Evolutionary conservation across 53 echinoderm and acorn worm genomes (phyloP), one percentile per base, ranked within the genome.

Genomic region (Temnopleurus reevesii): DNA sequence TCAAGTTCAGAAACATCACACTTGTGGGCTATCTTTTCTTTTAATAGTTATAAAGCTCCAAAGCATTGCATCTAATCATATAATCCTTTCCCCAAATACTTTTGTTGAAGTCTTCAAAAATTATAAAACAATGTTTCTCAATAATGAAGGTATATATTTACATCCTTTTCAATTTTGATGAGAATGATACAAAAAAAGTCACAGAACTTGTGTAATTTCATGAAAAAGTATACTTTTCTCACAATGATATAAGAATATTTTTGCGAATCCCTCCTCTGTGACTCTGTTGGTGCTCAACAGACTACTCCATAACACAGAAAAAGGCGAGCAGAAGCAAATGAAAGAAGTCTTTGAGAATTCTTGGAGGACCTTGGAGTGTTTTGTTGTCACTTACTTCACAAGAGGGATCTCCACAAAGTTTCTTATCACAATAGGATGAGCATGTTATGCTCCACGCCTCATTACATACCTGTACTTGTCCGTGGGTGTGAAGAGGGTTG

Each of bases 361-460:
- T 66, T 15, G 6, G 19, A 66, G 21, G 66, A 66, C 66, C 66
- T 66, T 66, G 66, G n/a, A 38, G 66, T 38, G 38, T 35, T 66
- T 38, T 36, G n/a, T 66, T 66, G 66, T 66, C 38, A 38, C 66
- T 38, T 36, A 38, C 41, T 66, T 12, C 4, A 66, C n/a, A 36
- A 29, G 25, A 33, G 34, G 4, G 8, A 66, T 66, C 41, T 8
- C 7, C 3, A 66, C 66, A 66, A 66, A 66, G 66, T 66, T 66
- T 10, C 15, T 12, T 49, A 36, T 10, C 66, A 66, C 66, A 66
- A 66, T 66, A 27, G 18, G 66, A 66, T 66, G 66, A 36, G 66
- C 66, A 38, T 41, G 66, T 66, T 66, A 36, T 41, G 66, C 41
- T 66, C 12, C 38, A 66, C 21, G 66, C 66, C 66, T 66, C 66